These are phyloP conservation scores for Cydia pomonella DNA, from an alignment of 1,140 invertebrate genomes.

Conservation along the genomic window DNA sequence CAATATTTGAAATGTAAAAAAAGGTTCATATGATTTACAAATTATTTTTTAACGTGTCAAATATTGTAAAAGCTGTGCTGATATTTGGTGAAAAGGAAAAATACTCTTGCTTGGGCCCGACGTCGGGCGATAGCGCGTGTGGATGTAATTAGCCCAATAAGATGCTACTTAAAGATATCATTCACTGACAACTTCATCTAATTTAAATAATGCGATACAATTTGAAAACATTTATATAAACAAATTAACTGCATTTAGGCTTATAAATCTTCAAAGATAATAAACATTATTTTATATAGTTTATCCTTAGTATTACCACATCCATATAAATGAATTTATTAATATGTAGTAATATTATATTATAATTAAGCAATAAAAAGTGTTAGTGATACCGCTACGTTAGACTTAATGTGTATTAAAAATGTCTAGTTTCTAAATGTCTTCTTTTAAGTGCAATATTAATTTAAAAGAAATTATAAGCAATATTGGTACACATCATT, in stretches of 20 bases:
- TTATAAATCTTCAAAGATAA: neutral
- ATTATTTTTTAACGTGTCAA: too few species aligned
- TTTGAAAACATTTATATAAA: neutral
- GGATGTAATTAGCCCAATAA: too few species aligned
- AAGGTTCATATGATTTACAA: too few species aligned
- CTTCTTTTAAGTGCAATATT: constrained; percentile 65
- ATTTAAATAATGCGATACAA: neutral
- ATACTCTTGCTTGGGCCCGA: too few species aligned
- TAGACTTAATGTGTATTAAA: constrained; percentile 46
- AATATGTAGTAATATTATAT: constrained; percentile 52
- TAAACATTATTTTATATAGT: neutral
- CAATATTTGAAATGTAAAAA: too few species aligned
- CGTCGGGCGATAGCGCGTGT: too few species aligned
- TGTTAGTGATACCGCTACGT: constrained; percentile 75
- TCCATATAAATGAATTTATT: constrained; percentile 69
- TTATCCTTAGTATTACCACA: constrained; percentile 38
- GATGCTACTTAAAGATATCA: too few species aligned
- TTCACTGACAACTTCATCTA: too few species aligned
- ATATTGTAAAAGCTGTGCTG: too few species aligned
- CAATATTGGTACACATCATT: constrained; percentile 72
- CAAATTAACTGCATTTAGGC: neutral
- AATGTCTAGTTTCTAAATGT: constrained; percentile 45
- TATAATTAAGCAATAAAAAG: constrained; percentile 68
- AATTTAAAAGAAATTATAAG: constrained; percentile 63
- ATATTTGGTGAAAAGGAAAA: too few species aligned